Conservation (phyloP, 1,140 invertebrate species). For the Penaeus chinensis region DNA sequence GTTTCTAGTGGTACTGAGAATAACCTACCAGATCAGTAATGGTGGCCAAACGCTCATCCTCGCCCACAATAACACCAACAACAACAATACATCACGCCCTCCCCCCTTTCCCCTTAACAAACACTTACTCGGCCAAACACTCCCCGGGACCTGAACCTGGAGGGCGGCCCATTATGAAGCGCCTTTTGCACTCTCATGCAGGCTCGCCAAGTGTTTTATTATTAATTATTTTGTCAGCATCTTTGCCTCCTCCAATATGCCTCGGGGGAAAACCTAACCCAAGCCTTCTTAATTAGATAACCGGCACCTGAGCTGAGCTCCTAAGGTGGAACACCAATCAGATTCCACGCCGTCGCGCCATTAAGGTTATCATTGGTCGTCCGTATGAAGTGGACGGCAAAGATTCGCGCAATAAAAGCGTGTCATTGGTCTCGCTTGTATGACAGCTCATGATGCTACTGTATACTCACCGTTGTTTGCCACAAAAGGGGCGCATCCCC, state of each 20-base stretch:
- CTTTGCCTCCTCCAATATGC: constrained; percentile 46
- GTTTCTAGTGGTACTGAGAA: background rate
- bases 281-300: constrained; percentile 47
- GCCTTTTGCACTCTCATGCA: constrained; percentile 57
- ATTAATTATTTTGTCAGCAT: constrained; percentile 61
- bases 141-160: background rate
- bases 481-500: constrained; percentile 31
- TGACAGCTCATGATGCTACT: constrained; percentile 59
- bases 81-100: too few species aligned
- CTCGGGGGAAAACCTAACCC: constrained; percentile 29
- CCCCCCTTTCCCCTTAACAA: background rate
- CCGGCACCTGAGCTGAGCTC: constrained; percentile 27
- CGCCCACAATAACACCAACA: too few species aligned
- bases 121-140: constrained; percentile 26
- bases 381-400: constrained; percentile 36
- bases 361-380: constrained; percentile 43
- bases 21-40: background rate
- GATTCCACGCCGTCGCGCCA: background rate
- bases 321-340: constrained; percentile 22
- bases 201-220: constrained; percentile 55
- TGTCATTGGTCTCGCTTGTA: constrained; percentile 58
- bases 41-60: too few species aligned
- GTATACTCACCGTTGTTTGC: constrained; percentile 40
- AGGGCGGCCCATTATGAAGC: constrained; percentile 37
- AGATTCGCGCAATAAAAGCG: constrained; percentile 57